phyloP scores from a whole-genome alignment of 1,140 invertebrate genomes.

The Drosophila mayri region DNA sequence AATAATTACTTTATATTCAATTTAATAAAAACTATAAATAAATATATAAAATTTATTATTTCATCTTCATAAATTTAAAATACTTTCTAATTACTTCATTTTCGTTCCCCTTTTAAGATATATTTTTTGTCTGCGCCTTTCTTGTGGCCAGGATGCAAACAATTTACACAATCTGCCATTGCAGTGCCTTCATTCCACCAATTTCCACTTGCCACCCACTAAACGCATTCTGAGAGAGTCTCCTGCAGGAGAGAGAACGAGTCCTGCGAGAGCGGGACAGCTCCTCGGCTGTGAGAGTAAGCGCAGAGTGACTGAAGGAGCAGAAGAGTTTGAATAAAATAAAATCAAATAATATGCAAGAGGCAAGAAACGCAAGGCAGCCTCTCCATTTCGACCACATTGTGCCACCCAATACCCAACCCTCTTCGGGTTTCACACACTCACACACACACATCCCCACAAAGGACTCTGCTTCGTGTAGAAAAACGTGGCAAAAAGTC shows the following conservation, averaged over 20 bases:
- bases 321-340: slow-evolving; percentile 65
- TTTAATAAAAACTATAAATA: neutral
- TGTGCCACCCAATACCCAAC: neutral
- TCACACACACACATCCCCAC: slow-evolving; percentile 10
- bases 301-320: slow-evolving; percentile 46
- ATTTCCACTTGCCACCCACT: neutral
- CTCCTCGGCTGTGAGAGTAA: slow-evolving; percentile 9
- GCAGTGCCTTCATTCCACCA: slow-evolving; percentile 36
- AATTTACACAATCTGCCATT: slow-evolving; percentile 77
- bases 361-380: slow-evolving; percentile 61
- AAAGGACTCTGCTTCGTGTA: slow-evolving; percentile 57
- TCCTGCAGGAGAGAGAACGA: slow-evolving; percentile 16
- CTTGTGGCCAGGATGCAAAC: slow-evolving; percentile 71
- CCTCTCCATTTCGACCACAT: slow-evolving; percentile 29
- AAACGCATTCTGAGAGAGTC: slow-evolving; percentile 15
- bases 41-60: neutral
- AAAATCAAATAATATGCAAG: slow-evolving; percentile 80
- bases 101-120: neutral
- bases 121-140: slow-evolving; percentile 15
- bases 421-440: slow-evolving; percentile 8
- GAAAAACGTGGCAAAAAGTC: slow-evolving; percentile 80
- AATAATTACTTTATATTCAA: too few relatives aligned
- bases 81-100: neutral
- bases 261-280: slow-evolving; percentile 18
- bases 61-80: neutral